phyloP scores from a whole-genome alignment of 2,113 vertebrate species.

The Barnardius zonarius region DNA sequence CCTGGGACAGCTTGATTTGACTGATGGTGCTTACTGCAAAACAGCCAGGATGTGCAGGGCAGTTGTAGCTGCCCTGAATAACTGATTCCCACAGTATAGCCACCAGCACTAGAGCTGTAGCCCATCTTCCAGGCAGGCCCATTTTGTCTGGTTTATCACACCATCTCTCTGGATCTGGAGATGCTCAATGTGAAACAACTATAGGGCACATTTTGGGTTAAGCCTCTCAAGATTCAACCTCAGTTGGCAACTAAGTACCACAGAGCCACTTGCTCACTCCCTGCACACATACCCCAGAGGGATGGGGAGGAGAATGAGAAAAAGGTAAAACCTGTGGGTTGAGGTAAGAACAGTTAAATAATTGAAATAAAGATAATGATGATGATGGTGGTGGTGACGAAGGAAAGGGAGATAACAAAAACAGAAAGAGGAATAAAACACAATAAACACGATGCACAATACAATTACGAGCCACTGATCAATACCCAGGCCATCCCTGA shows the following conservation, averaged over 20 bases:
- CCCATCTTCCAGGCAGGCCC: background rate
- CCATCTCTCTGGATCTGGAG: background rate
- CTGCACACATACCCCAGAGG: background rate
- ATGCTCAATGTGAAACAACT: background rate
- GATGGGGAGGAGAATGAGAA: background rate
- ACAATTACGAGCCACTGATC: fast-evolving
- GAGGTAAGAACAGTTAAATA: background rate
- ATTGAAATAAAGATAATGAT: background rate
- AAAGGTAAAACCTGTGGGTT: background rate
- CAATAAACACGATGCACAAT: background rate
- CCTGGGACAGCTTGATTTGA: background rate
- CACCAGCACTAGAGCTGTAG: background rate
- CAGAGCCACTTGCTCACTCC: background rate
- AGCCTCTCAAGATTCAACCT: background rate
- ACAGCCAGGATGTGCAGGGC: background rate
- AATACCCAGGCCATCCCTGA: background rate
- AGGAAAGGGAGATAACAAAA: background rate
- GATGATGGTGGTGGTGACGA: background rate
- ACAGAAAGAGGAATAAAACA: background rate
- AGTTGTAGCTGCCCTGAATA: background rate
- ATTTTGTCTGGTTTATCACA: background rate
- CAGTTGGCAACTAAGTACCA: background rate
- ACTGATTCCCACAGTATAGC: background rate
- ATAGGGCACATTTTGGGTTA: background rate
- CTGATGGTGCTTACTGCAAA: background rate